phyloP scores from a whole-genome alignment of 1,140 invertebrate species.

The Wasmannia auropunctata region DNA sequence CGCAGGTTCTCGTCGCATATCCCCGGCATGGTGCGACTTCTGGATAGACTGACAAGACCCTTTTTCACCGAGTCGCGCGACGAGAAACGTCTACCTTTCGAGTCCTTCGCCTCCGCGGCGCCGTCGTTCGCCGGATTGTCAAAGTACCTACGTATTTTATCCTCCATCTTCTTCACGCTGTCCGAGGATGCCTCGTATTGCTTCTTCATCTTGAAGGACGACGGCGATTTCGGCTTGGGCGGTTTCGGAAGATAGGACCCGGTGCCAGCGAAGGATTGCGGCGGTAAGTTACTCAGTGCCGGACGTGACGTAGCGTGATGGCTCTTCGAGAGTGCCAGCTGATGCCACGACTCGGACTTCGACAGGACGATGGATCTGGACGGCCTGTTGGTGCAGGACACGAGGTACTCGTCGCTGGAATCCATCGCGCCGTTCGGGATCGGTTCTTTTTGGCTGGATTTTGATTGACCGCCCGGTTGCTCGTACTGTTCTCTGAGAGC shows the following conservation, averaged over 20 bases:
- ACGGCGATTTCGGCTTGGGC: slow-evolving; percentile 90
- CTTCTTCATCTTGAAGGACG: slow-evolving; percentile 86
- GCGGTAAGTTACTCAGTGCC: background rate
- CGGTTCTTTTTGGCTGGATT: slow-evolving; percentile 60
- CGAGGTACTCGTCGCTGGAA: slow-evolving; percentile 83
- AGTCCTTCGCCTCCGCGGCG: slow-evolving; percentile 60
- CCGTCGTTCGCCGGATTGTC: slow-evolving; percentile 65
- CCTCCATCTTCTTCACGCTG: slow-evolving; percentile 90
- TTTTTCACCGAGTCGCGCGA: slow-evolving; percentile 63
- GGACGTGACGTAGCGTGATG: slow-evolving; percentile 65
- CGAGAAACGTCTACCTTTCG: slow-evolving; percentile 67
- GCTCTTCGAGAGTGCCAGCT: slow-evolving; percentile 82
- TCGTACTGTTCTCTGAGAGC: slow-evolving; percentile 66
- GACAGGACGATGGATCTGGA: slow-evolving; percentile 86
- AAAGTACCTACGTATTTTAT: slow-evolving; percentile 93
- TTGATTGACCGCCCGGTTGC: slow-evolving; percentile 25
- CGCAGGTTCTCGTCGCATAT: slow-evolving; percentile 87
- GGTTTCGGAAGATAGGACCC: slow-evolving; percentile 81
- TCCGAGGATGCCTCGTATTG: slow-evolving; percentile 92
- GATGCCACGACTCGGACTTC: slow-evolving; percentile 93
- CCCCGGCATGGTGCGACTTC: slow-evolving; percentile 91
- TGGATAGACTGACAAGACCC: slow-evolving; percentile 83
- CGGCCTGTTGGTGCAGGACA: slow-evolving; percentile 78
- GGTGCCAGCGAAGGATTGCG: background rate
- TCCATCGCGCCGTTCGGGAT: slow-evolving; percentile 75